Percentiles rank a stretch among this genome's conserved stretches.
phyloP scores from a whole-genome alignment of 2,888 invertebrate species.

The Yponomeuta plumbellus region DNA sequence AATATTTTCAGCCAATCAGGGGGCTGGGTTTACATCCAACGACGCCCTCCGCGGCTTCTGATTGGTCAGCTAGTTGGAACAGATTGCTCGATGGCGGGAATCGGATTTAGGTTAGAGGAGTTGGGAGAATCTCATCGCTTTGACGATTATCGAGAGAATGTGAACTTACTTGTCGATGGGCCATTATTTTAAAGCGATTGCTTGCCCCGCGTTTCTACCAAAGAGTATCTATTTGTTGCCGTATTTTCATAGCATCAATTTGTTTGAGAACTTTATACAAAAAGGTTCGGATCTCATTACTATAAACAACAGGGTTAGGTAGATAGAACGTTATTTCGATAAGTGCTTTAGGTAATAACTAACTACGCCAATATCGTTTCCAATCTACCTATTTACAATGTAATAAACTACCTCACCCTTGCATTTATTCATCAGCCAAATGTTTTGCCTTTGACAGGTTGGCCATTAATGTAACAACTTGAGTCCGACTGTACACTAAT shows the following conservation, averaged over 20 bases:
- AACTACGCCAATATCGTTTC: not conserved
- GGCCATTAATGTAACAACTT: not conserved
- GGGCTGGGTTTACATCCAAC: slow-evolving; percentile 40
- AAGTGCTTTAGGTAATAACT: not conserved
- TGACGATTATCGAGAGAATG: slow-evolving; percentile 36
- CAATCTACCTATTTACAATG: not conserved
- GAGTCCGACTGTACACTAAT: not conserved
- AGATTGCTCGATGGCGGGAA: slow-evolving; percentile 74
- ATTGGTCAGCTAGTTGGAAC: slow-evolving; percentile 57
- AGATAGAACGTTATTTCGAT: not conserved
- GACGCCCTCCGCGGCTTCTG: slow-evolving; percentile 55
- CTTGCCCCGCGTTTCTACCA: not conserved
- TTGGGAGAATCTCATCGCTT: slow-evolving; percentile 70
- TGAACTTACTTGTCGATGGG: slow-evolving; percentile 1
- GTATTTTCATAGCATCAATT: not conserved
- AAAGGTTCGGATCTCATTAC: not conserved
- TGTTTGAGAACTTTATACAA: not conserved
- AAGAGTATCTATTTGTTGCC: not conserved
- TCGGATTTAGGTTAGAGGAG: slow-evolving; percentile 45
- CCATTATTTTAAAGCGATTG: slow-evolving; percentile 1
- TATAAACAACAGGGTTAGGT: not conserved
- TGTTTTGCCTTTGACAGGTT: not conserved
- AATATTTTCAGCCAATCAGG: slow-evolving; percentile 63
- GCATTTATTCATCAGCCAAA: not conserved
- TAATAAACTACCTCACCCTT: not conserved